Conservation (phyloP, 2,797 vertebrate genomes). For the Crax fasciolata region DNA sequence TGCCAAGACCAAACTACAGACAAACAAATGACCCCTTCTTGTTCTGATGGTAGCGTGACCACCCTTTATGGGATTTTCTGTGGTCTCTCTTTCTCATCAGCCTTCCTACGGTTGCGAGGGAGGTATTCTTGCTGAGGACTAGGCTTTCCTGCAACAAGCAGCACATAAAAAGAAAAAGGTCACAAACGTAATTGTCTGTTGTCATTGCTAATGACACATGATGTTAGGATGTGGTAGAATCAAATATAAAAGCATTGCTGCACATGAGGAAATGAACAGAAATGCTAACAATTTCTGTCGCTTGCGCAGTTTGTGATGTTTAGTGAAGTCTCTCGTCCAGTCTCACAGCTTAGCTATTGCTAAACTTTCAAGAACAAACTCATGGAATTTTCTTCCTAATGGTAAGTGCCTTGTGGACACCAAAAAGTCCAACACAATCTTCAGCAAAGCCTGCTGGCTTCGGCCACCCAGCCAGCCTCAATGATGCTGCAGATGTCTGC, state of each 20-base stretch:
- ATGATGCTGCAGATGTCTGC: not conserved
- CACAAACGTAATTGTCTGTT: slow-evolving; percentile 26
- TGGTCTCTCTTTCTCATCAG: not conserved
- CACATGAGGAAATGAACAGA: slow-evolving; percentile 25
- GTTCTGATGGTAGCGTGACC: not conserved
- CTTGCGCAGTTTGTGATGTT: not conserved
- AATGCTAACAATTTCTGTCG: not conserved
- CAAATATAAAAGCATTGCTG: not conserved
- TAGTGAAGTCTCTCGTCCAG: not conserved
- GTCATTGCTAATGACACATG: slow-evolving; percentile 40
- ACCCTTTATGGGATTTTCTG: not conserved
- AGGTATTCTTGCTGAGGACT: not conserved
- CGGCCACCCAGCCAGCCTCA: not conserved
- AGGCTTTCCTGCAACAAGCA: not conserved
- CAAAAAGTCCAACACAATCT: not conserved
- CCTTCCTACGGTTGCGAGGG: not conserved
- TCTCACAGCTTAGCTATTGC: not conserved
- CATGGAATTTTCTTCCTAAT: not conserved
- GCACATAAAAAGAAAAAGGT: slow-evolving; percentile 45
- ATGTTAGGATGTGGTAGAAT: slow-evolving; percentile 33
- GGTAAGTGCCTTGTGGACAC: not conserved
- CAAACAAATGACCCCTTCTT: not conserved
- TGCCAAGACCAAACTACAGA: not conserved
- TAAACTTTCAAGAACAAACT: not conserved
- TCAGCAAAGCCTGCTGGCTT: not conserved